Evolutionary conservation across 1,140 invertebrate genomes (phyloP), one percentile per base, ranked within the genome.

Genomic region (Drosophila simulans): DNA sequence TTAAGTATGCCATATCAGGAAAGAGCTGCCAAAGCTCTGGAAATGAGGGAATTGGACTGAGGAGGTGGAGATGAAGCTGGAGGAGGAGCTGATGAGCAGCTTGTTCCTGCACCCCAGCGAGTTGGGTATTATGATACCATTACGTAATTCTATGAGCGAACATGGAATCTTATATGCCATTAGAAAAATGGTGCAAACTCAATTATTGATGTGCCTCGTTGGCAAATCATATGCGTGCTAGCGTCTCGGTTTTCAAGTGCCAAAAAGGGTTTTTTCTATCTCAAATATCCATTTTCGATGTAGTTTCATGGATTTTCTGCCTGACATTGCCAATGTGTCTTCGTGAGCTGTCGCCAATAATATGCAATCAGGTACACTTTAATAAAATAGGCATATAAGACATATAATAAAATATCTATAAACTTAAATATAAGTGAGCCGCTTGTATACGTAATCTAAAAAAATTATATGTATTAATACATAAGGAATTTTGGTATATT

Each of bases 1-100:
- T 72, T 89, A 86, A 86, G 83, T 89, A 86, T 79, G 84, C 84
- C 83, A 79, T 76, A 57, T 62, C 77, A 68, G 72, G 42, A 63
- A 53, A 46, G 52, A 63, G 69, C 68, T 60, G 55, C 27, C 46
- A 72, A 52, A 72, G 72, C 60, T 56, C 42, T 64, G 71, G 72
- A 65, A 75, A 56, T 75, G 60, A 52, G 40, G 45, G 51, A 60
- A 35, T 52, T 56, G 20, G 45, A 7, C 5, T n/a, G 25, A 39
- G 48, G 27, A 48, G 46, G 7, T 7, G 22, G 35, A 20, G 27
- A 7, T 8, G 5, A 7, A 31, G 20, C 20, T 22, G 27, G 27
- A 31, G 31, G 31, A 31, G 31, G 1, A 31, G 60, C 77, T 60
- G 48, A 65, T 64, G 60, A 51, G 48, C 52, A 45, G 52, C 64